These are phyloP conservation scores for Acanthococcus lagerstroemiae DNA, from an alignment of 2,888 invertebrate genomes.

Conservation along the genomic window DNA sequence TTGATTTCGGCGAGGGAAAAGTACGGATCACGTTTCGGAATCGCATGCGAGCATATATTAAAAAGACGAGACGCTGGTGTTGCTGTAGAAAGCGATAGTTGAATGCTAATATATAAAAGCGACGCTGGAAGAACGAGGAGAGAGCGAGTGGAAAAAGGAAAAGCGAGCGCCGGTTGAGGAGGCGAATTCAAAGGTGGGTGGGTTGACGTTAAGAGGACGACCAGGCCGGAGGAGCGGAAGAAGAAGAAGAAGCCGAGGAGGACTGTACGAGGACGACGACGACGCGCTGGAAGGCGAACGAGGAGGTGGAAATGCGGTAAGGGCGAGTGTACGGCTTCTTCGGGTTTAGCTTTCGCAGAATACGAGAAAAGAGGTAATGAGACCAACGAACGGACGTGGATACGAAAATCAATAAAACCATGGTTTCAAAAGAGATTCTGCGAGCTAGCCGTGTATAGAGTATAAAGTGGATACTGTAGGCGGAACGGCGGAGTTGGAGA, in stretches of 20 bases:
- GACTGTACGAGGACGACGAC: neutral
- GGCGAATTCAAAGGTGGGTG: neutral
- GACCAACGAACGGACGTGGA: slow-evolving; percentile 30
- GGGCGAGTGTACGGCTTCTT: slow-evolving; percentile 22
- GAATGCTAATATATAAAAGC: slow-evolving; percentile 16
- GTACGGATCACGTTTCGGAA: slow-evolving; percentile 25
- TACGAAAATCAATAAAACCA: slow-evolving; percentile 30
- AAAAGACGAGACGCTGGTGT: slow-evolving; percentile 15
- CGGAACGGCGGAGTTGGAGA: slow-evolving; percentile 21
- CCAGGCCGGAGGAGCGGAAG: neutral
- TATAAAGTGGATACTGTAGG: slow-evolving; percentile 29
- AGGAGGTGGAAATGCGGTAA: slow-evolving; percentile 21
- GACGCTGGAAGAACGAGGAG: neutral
- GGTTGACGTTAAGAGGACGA: neutral
- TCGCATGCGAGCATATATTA: slow-evolving; percentile 27
- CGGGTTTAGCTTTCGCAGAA: slow-evolving; percentile 23
- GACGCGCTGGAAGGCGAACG: neutral
- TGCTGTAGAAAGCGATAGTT: slow-evolving; percentile 23
- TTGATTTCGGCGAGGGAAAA: slow-evolving; percentile 17
- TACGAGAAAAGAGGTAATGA: slow-evolving; percentile 27
- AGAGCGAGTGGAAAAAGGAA: slow-evolving; percentile 9
- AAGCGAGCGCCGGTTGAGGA: neutral
- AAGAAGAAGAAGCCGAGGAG: neutral
- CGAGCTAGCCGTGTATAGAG: slow-evolving; percentile 28
- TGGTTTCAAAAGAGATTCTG: slow-evolving; percentile 25